phyloP scores from a whole-genome alignment of 2,113 vertebrate species.

The Cygnus atratus region DNA sequence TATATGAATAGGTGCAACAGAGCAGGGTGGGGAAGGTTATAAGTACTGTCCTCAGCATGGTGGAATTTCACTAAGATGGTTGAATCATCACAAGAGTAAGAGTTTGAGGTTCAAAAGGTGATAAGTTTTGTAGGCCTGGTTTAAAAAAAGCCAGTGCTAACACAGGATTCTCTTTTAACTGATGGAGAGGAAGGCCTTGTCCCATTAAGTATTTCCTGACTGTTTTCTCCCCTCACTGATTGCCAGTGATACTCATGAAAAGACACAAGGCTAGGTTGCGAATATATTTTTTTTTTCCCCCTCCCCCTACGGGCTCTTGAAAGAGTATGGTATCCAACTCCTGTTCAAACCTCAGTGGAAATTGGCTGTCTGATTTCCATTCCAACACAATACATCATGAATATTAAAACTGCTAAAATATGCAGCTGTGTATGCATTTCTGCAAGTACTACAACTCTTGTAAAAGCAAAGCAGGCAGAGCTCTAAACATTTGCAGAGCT shows the following conservation, averaged over 20 bases:
- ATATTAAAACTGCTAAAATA: constrained; percentile 3
- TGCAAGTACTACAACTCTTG: not conserved
- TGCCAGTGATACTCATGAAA: not conserved
- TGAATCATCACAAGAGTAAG: not conserved
- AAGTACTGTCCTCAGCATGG: not conserved
- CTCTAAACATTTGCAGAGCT: not conserved
- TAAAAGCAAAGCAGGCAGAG: not conserved
- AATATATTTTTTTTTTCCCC: not conserved
- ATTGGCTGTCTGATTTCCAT: not conserved
- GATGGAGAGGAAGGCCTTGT: not conserved
- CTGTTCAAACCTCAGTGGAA: not conserved
- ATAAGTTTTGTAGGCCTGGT: not conserved
- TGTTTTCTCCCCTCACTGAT: not conserved
- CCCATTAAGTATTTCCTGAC: not conserved
- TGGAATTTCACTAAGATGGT: not conserved
- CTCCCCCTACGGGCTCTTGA: not conserved
- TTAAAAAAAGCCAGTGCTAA: not conserved
- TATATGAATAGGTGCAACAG: not conserved
- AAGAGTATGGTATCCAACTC: not conserved
- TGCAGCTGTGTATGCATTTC: not conserved
- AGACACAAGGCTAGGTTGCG: not conserved
- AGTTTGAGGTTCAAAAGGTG: not conserved
- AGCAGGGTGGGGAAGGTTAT: not conserved
- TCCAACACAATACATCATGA: not conserved
- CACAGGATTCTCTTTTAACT: not conserved